Base-by-base conservation (phyloP, 2,888 invertebrate species). In the Cordilura impudica region DNA sequence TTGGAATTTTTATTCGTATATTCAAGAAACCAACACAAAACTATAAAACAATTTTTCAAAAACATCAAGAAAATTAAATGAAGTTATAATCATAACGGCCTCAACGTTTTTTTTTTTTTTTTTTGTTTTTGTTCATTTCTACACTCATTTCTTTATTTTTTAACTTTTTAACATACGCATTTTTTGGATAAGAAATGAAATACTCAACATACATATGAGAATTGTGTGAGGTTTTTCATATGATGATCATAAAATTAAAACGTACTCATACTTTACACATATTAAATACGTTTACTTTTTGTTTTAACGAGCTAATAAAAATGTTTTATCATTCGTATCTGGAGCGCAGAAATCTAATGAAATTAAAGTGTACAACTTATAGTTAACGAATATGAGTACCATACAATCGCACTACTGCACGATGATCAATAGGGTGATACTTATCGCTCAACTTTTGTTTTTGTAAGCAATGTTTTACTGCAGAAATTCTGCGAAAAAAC, bases 231-330 rank as follows among this genome's bases (percentile, higher is more conserved):
- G n/a, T n/a, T n/a, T n/a, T 69, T 47, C 8, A 65, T 58, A 29
- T n/a, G 47, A 35, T 29, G 29, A 45, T 51, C 45, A 65, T 58
- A 70, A 60, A 70, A 60, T 45, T 14, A 53, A 65, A 53, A 60
- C 47, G 65, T 60, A 56, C 39, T 69, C 49, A 58, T 58, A 21
- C 12, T 51, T 31, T 66, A 26, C 12, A 21, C n/a, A 31, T 29
- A 60, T 6, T 4, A 47, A 45, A 51, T 43, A 65, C 56, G n/a
- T n/a, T n/a, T 54, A 54, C 26, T 53, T 26, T 53, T 58, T 5
- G 39, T 56, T 60, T 74, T 75, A 71, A 79, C 35, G 65, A 67
- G 39, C 31, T 63, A 71, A 75, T 79, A 79, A 79, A 79, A 79
- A 58, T 75, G 51, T 71, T 71, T 75, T 58, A 79, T 75, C 74